Base-by-base conservation (phyloP, 2,888 invertebrate species). In the Rhamphomyia laevipes region DNA sequence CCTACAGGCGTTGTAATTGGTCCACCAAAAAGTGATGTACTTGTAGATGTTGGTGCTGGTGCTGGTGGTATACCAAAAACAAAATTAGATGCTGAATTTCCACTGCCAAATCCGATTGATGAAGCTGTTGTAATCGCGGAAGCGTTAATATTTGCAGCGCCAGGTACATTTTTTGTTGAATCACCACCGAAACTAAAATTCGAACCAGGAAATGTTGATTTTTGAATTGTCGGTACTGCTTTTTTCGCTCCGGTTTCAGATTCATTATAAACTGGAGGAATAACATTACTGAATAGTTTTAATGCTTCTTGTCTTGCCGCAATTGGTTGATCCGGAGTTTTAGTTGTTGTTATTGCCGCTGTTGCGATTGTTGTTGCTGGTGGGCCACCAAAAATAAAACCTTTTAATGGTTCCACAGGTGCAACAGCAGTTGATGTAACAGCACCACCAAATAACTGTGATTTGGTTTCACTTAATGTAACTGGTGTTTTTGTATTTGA, bases 191-290 rank as follows among this genome's bases (percentile, higher is more conserved):
- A 53, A 27, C 46, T 53, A 47, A 52, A 54, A 53, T 44, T 44
- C 4, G 58, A 55, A 49, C 58, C 57, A 46, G 57, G 58, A 5
- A 57, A 51, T 35, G 51, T 49, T 49, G 52, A 45, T 45, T 48
- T 43, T 46, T 53, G 48, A 11, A 48, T 13, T 38, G 40, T 21
- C 21, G 47, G 15, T 10, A 43, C 17, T 21, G 52, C 45, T 2
- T 54, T 38, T 42, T 27, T 27, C 9, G 9, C 23, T n/a, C n/a
- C n/a, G 2, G 44, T 37, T 18, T 46, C 49, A 15, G 55, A 42
- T 35, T 54, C 15, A 31, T 52, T 33, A 15, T 41, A 53, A 12
- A 42, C 27, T 21, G 46, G 23, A 27, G 23, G 2, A 7, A 9
- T 27, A 52, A 21, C 46, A 18, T 48, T 46, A 52, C 53, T 50